Percentiles rank a stretch among this genome's conserved stretches.
Conservation (phyloP, 2,113 vertebrate species). For the Columba janthina region DNA sequence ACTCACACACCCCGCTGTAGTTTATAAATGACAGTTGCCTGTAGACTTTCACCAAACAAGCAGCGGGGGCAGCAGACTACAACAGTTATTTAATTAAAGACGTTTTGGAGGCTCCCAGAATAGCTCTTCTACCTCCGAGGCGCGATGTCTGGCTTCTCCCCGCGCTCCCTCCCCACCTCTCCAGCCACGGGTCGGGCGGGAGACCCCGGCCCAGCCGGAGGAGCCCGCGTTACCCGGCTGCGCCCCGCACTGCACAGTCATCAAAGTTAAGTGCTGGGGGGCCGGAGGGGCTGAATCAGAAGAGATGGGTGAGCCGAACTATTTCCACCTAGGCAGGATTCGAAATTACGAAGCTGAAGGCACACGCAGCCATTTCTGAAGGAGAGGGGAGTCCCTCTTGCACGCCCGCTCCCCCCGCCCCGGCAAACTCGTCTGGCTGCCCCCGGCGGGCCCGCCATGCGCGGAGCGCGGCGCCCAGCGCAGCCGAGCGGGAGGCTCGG, state of each 20-base stretch:
- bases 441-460: background rate
- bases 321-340: background rate
- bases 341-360: background rate
- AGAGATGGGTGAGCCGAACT: background rate
- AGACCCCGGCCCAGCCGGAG: background rate
- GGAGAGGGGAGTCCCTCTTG: background rate
- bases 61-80: conserved; percentile 78
- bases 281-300: background rate
- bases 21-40: conserved; percentile 70
- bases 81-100: conserved; percentile 76
- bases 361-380: conserved; percentile 51
- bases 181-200: background rate
- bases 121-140: conserved; percentile 60
- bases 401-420: background rate
- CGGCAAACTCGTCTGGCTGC: background rate
- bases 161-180: background rate
- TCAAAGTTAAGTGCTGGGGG: conserved; percentile 71
- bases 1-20: background rate
- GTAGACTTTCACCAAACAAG: conserved; percentile 73
- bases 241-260: conserved; percentile 74
- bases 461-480: background rate
- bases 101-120: conserved; percentile 58
- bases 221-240: background rate
- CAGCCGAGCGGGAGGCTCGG: conserved; percentile 46
- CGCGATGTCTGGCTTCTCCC: conserved; percentile 19